Conservation (phyloP, 2,113 vertebrate genomes). For the Rhinichthys klamathensis region DNA sequence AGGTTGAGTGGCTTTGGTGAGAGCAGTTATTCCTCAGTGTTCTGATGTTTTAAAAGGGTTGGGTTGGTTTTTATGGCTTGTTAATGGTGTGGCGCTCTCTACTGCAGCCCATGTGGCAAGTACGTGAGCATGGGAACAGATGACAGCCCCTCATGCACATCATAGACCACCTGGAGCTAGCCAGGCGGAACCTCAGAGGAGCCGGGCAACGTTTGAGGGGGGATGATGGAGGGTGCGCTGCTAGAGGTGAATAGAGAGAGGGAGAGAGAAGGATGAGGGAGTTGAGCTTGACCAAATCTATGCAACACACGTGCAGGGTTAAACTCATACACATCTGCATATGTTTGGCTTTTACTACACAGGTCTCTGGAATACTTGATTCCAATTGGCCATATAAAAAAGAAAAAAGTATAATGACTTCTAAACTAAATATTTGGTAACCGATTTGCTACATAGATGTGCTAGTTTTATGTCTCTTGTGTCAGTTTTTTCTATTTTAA, state of each 20-base stretch:
- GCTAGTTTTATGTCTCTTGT: neutral
- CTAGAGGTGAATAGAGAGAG: conserved; percentile 51
- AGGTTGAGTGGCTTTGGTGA: conserved; percentile 47
- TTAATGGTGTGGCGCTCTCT: conserved; percentile 54
- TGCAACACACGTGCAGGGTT: neutral
- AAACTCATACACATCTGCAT: neutral
- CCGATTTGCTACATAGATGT: neutral
- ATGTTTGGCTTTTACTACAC: conserved; percentile 3
- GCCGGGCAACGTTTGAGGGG: conserved; percentile 68
- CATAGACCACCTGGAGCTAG: conserved; percentile 80
- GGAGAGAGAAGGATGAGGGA: conserved; percentile 42
- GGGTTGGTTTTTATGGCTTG: conserved; percentile 52
- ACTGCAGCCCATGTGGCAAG: conserved; percentile 60
- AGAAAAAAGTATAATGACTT: neutral
- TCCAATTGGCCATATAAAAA: neutral
- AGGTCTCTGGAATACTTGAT: neutral
- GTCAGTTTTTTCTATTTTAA: neutral
- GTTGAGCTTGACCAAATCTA: neutral
- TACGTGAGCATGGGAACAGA: conserved; percentile 71
- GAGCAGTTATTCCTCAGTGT: conserved; percentile 36
- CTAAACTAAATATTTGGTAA: neutral
- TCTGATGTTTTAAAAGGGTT: conserved; percentile 37
- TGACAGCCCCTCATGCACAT: conserved; percentile 65
- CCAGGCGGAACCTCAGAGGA: conserved; percentile 73
- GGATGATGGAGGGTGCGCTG: conserved; percentile 61